A percentile compares a stretch with the other conserved stretches of the same genome.
These are phyloP conservation scores for Brachypodius melanocephalos DNA, from an alignment of 2,113 vertebrate species.

Conservation along the genomic window DNA sequence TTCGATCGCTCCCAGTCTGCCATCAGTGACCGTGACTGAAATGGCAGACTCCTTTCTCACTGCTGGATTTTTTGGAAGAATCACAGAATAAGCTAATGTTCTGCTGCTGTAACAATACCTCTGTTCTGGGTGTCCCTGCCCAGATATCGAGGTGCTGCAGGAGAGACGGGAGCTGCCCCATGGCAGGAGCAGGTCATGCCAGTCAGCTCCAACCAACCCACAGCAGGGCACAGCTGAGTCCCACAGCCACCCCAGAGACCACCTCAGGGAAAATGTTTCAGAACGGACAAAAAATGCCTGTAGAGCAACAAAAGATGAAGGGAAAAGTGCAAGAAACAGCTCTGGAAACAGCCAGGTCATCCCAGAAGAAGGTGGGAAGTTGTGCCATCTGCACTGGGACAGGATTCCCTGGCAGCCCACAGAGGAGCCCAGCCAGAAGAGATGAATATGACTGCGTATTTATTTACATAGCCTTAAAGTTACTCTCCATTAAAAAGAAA, in stretches of 20 bases:
- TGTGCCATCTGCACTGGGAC: rapidly evolving
- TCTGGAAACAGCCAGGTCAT: not conserved
- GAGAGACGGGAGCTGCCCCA: rapidly evolving
- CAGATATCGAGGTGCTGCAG: not conserved
- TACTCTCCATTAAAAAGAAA: not conserved
- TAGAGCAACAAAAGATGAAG: not conserved
- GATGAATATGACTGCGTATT: not conserved
- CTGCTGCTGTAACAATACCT: not conserved
- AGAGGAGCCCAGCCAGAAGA: not conserved
- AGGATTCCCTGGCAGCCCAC: rapidly evolving
- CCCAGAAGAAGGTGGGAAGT: rapidly evolving
- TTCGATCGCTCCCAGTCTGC: rapidly evolving
- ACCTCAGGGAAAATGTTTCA: not conserved
- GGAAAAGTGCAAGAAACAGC: not conserved
- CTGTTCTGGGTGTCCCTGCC: not conserved
- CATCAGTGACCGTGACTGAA: not conserved
- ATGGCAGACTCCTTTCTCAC: not conserved
- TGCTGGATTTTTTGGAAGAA: not conserved
- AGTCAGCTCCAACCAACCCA: not conserved
- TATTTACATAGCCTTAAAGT: not conserved
- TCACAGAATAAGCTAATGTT: not conserved
- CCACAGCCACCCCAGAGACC: rapidly evolving
- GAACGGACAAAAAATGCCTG: not conserved
- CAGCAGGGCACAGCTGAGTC: not conserved
- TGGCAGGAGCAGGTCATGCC: not conserved